Evolutionary conservation across 2,113 vertebrate species (phyloP), one percentile per base, ranked within the genome.

Genomic region (Pimephales promelas): DNA sequence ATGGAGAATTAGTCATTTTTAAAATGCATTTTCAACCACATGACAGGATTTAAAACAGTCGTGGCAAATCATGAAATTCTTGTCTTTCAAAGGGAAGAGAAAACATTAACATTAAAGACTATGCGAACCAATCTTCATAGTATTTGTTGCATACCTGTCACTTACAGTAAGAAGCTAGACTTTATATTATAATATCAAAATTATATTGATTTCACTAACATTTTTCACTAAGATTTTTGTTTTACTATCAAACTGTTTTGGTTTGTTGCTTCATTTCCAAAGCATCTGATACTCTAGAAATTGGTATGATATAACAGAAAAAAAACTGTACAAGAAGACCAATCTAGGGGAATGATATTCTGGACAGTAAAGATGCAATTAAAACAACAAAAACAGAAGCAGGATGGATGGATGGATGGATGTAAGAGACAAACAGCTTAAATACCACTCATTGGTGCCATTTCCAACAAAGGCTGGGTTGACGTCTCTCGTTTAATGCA

Each of bases 391-490:
- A 49, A 49, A 49, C 54, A 59, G 31, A 10, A 68, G 64, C 22
- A 36, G 16, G 7, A 34, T 36, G 64, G 16, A 22, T 36, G 28
- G 62, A 34, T 16, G 47, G 10, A 77, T 14, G 52, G 22, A 54
- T 14, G 52, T 14, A 54, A 13, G 16, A 10, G 8, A 56, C 16
- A 6, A 31, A 20, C 22, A 31, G 56, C 28, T 62, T n/a, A 54
- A 57, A 81, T 94, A 94, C 94, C 93, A 92, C 92, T 92, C 90
- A 94, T 92, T 18, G 94, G 92, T 0, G 88, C 89, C 68, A 94
- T 91, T 91, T 94, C 94, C 91, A 95, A 87, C 72, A 94, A 90
- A 0, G 94, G 92, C 22, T 94, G 92, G 18, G 90, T 82, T 7
- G 92, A 92, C 88, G 94, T 92, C 79, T 95, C 94, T 3, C 94